Base-by-base conservation (phyloP, 2,888 invertebrate species). In the Meiosimyza decipiens region DNA sequence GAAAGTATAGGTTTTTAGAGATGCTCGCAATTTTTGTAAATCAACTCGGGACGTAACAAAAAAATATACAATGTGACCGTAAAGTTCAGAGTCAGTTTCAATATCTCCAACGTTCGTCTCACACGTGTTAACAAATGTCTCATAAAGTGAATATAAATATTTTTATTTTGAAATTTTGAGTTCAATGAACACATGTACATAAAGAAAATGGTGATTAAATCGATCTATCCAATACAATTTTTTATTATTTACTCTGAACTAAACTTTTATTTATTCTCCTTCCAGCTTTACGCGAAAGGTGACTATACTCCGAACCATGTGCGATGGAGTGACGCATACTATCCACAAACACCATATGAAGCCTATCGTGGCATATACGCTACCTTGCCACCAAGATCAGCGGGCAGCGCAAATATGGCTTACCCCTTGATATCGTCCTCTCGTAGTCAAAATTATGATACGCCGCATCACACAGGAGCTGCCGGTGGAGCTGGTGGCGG, bases 271-370 rank as follows among this genome's bases (percentile, higher is more conserved):
- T 64, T 57, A 64, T 60, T 15, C 13, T 59, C 16, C 62, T 57
- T 68, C 7, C 62, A 87, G 86, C 83, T 91, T 75, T 91, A 90
- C 81, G 88, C 91, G 76, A 91, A 91, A 81, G 91, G 91, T 0
- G 91, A 91, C 80, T 91, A 90, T 82, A 91, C 91, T 13, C 87
- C 87, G 4, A 87, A 90, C 81, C 91, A 91, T 83, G 89, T 90
- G 73, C 86, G 89, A 59, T 91, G 91, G 91, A 91, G 91, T 78
- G 91, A 91, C 81, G 90, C 90, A 49, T 88, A 91, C 83, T 90
- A 89, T 82, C 91, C 91, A n/a, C 87, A 87, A 71, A 90, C 90
- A 13, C 91, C 91, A 11, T 90, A 90, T 79, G 91, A 91, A 85
- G 89, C 89, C 11, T 90, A 90, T 82, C 82, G 86, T 0, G 87